These are phyloP conservation scores for Tichodroma muraria DNA, from an alignment of 2,113 vertebrate species.

Conservation along the genomic window DNA sequence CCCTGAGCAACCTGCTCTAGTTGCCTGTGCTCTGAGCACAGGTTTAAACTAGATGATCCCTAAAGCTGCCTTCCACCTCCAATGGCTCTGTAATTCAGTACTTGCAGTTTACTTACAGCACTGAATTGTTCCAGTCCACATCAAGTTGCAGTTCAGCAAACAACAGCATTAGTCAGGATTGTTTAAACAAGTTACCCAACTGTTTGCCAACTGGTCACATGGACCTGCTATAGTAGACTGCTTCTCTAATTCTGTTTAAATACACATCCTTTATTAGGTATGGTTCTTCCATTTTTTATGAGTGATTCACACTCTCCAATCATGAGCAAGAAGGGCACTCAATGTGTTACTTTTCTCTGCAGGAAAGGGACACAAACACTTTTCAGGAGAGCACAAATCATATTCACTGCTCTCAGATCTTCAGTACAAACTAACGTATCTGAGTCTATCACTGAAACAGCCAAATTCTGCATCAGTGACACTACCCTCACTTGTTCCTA, in stretches of 20 bases:
- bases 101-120: background rate
- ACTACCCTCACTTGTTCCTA: background rate
- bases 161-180: background rate
- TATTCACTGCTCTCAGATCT: background rate
- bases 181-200: constrained; percentile 15
- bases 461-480: background rate
- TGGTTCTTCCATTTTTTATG: background rate
- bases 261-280: background rate
- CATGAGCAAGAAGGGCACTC: background rate
- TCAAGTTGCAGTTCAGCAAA: background rate
- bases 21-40: background rate
- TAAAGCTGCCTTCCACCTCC: background rate
- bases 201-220: background rate
- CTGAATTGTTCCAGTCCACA: background rate
- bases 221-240: background rate
- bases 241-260: background rate
- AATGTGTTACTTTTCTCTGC: background rate
- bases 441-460: background rate
- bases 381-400: background rate
- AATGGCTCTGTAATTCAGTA: background rate
- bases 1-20: background rate
- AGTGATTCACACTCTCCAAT: background rate
- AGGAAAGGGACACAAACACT: background rate
- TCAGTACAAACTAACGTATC: background rate
- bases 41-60: background rate